Conservation (phyloP, 2,888 invertebrate genomes). For the Cantharis lateralis region DNA sequence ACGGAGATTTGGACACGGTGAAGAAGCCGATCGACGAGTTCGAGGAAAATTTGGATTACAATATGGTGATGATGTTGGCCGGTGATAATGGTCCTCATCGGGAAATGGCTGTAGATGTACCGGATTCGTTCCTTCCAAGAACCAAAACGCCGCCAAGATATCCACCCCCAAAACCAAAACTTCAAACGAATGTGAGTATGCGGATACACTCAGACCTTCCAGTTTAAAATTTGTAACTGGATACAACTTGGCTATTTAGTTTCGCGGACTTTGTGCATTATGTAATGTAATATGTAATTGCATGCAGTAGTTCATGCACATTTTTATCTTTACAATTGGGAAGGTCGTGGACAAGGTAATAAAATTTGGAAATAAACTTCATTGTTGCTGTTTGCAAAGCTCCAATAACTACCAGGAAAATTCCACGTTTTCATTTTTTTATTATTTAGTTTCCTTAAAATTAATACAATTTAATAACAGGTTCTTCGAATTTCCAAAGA, state of each 20-base stretch:
- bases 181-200: constrained; percentile 59
- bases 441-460: too few relatives aligned
- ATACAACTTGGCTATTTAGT: neutral
- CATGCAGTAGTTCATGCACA: neutral
- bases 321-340: neutral
- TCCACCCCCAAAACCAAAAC: constrained; percentile 75
- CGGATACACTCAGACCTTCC: too few relatives aligned
- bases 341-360: neutral
- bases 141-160: constrained; percentile 91
- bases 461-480: too few relatives aligned
- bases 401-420: too few relatives aligned
- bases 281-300: neutral
- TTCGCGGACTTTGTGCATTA: neutral
- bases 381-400: neutral
- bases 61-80: constrained; percentile 85
- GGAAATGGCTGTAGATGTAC: constrained; percentile 99
- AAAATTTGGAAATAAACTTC: neutral
- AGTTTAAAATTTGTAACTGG: neutral
- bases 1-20: constrained; percentile 69
- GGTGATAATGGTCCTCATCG: constrained; percentile 92
- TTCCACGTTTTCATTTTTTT: too few relatives aligned
- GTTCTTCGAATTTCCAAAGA: too few relatives aligned
- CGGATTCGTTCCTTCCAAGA: constrained; percentile 88
- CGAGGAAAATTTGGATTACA: constrained; percentile 64
- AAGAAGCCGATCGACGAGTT: constrained; percentile 62